A percentile compares a stretch with the other conserved stretches of the same genome.
Evolutionary conservation across 2,113 vertebrate genomes (phyloP).

Genomic region (Crotalus helleri): DNA sequence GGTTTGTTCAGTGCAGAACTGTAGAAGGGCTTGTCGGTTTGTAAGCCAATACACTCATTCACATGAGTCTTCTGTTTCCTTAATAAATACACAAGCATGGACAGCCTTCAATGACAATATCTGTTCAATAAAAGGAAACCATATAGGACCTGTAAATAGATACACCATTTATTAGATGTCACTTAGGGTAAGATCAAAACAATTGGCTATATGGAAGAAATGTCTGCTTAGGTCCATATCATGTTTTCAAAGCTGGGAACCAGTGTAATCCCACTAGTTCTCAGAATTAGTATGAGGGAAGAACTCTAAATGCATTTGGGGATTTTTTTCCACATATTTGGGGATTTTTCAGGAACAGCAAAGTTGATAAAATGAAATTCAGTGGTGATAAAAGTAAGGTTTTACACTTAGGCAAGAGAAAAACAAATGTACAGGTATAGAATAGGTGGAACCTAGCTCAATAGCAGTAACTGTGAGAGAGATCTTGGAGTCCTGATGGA

Average conservation of each 20-base stretch:
- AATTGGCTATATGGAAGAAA: slow-evolving; percentile 51
- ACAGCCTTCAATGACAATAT: slow-evolving; percentile 57
- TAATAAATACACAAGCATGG: slow-evolving; percentile 56
- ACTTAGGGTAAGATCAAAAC: slow-evolving; percentile 58
- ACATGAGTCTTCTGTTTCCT: slow-evolving; percentile 61
- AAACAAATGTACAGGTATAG: neutral
- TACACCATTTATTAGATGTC: slow-evolving; percentile 68
- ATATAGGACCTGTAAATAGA: slow-evolving; percentile 54
- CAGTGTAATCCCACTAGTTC: neutral
- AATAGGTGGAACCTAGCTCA: neutral
- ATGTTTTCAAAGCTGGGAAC: slow-evolving; percentile 22
- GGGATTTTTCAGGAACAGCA: neutral
- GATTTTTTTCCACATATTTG: neutral
- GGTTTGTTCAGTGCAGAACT: slow-evolving; percentile 41
- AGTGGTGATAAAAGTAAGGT: neutral
- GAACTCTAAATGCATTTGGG: neutral
- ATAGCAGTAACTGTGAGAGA: neutral
- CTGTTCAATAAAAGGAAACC: slow-evolving; percentile 64
- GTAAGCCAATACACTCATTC: slow-evolving; percentile 55
- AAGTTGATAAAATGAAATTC: neutral
- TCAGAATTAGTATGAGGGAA: neutral
- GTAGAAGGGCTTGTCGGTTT: slow-evolving; percentile 46
- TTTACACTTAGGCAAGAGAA: neutral
- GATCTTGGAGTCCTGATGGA: neutral
- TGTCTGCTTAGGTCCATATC: slow-evolving; percentile 56